Conservation (phyloP, 2,113 vertebrate species). For the Rhipidura dahli region DNA sequence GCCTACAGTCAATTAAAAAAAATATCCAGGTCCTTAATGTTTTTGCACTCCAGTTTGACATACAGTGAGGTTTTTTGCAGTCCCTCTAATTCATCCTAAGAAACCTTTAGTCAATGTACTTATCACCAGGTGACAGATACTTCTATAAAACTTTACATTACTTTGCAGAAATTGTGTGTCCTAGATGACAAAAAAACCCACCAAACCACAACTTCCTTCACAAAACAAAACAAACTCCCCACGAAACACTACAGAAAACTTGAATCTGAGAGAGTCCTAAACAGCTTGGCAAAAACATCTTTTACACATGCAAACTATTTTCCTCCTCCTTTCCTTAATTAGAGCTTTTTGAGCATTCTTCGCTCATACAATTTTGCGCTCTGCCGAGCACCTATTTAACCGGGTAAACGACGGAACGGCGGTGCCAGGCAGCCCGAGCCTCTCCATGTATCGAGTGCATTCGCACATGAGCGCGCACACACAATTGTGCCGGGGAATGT, state of each 20-base stretch:
- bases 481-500: rapidly evolving
- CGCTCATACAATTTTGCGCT: not conserved
- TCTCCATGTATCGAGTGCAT: not conserved
- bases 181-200: not conserved
- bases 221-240: not conserved
- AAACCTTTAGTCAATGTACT: not conserved
- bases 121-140: not conserved
- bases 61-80: rapidly evolving
- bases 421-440: not conserved
- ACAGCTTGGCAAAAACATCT: not conserved
- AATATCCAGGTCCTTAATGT: not conserved
- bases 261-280: not conserved
- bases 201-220: not conserved
- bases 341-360: not conserved
- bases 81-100: not conserved
- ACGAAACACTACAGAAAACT: not conserved
- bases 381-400: not conserved
- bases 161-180: not conserved
- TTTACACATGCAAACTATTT: rapidly evolving
- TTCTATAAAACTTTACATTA: not conserved
- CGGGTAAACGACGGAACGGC: rapidly evolving
- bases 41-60: not conserved
- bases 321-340: not conserved
- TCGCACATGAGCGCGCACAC: not conserved
- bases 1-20: not conserved